Conservation (phyloP, 2,113 vertebrate species). For the Grammomys dolichurus region DNA sequence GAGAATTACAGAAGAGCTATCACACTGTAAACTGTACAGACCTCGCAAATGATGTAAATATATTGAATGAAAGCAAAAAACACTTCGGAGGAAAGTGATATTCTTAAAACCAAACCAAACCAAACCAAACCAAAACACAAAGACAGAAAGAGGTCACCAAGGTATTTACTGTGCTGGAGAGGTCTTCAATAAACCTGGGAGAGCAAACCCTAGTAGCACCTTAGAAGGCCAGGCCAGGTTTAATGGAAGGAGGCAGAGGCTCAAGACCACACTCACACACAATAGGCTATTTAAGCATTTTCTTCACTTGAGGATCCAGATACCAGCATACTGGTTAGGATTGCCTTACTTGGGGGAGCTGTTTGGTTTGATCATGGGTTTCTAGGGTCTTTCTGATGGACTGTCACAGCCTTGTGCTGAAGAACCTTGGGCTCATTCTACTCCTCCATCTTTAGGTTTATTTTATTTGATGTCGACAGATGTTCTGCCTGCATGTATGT, state of each 20-base stretch:
- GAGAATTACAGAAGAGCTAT: slow-evolving; percentile 1
- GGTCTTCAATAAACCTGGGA: slow-evolving; percentile 4
- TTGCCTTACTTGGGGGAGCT: not conserved
- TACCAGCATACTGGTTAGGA: not conserved
- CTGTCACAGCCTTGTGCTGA: not conserved
- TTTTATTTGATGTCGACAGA: not conserved
- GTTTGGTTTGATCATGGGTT: not conserved
- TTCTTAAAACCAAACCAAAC: not conserved
- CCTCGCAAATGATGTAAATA: not conserved
- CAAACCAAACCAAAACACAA: not conserved
- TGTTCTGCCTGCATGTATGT: not conserved
- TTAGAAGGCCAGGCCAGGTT: not conserved
- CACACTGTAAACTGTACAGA: not conserved
- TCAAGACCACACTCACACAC: not conserved
- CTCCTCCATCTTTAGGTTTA: not conserved
- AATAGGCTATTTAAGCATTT: not conserved
- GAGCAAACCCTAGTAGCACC: not conserved
- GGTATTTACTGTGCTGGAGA: not conserved
- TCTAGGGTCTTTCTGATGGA: slow-evolving; percentile 27
- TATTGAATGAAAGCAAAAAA: slow-evolving; percentile 39
- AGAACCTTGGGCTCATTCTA: not conserved
- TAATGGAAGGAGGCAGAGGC: not conserved
- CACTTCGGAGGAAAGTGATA: not conserved
- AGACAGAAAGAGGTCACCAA: not conserved
- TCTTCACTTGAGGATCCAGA: not conserved